A percentile compares a stretch with the other conserved stretches of the same genome.
These are phyloP conservation scores for Manis pentadactyla DNA, from an alignment of 2,797 vertebrate genomes.

Conservation along the genomic window DNA sequence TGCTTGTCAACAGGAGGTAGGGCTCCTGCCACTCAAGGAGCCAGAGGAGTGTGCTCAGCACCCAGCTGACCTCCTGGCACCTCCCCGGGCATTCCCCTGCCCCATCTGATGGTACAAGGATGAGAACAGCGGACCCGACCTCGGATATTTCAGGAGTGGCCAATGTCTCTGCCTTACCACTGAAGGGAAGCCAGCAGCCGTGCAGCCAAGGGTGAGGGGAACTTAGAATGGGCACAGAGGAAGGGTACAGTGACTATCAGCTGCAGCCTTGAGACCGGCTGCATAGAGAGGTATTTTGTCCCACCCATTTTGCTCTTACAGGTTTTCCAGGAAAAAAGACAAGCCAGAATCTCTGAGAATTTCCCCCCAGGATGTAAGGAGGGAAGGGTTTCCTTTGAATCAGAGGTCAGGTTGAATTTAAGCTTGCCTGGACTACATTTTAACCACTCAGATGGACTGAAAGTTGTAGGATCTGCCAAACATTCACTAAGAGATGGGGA, in stretches of 20 bases:
- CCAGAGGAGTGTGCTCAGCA: background rate
- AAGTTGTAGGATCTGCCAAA: constrained; percentile 39
- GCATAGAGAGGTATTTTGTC: background rate
- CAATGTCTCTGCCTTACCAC: background rate
- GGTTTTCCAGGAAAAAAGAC: background rate
- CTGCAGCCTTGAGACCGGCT: background rate
- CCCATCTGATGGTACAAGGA: background rate
- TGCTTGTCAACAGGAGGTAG: background rate
- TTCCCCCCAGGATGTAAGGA: background rate
- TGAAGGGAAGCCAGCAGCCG: background rate
- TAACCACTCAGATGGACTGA: constrained; percentile 36
- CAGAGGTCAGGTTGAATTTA: constrained; percentile 13
- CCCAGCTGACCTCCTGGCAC: background rate
- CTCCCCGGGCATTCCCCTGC: background rate
- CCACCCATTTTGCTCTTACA: background rate
- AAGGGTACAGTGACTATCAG: background rate
- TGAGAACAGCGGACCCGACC: background rate
- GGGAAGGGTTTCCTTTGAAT: background rate
- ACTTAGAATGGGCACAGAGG: background rate
- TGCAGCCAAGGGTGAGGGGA: background rate
- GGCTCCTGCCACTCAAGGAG: background rate
- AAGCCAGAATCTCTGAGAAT: background rate
- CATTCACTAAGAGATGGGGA: constrained; percentile 40
- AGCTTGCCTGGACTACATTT: constrained; percentile 31
- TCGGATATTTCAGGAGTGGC: background rate